These are phyloP conservation scores for Drosophila elegans DNA, from an alignment of 1,140 invertebrate genomes.

Conservation along the genomic window DNA sequence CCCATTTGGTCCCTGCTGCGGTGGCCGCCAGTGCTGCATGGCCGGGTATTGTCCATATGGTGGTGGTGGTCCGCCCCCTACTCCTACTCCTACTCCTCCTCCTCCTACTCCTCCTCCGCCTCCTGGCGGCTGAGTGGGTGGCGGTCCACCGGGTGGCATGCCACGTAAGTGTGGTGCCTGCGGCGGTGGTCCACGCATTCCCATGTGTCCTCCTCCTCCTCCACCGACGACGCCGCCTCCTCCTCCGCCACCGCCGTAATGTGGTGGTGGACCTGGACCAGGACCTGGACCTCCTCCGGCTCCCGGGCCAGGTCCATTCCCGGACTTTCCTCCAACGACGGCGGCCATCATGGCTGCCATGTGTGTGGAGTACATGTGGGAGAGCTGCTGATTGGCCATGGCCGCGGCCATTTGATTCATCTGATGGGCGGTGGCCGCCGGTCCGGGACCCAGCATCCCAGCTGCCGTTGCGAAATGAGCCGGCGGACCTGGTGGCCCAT, in stretches of 20 bases:
- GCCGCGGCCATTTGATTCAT: slow-evolving; percentile 75
- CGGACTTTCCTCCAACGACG: slow-evolving; percentile 56
- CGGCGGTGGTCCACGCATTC: slow-evolving; percentile 70
- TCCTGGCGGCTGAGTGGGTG: slow-evolving; percentile 29
- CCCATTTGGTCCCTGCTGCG: slow-evolving; percentile 50
- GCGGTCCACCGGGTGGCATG: slow-evolving; percentile 45
- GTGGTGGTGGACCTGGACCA: slow-evolving; percentile 47
- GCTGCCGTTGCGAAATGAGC: slow-evolving; percentile 54
- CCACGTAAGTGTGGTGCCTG: slow-evolving; percentile 61
- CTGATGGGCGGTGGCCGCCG: slow-evolving; percentile 59
- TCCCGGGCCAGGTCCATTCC: slow-evolving; percentile 51
- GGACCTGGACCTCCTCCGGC: slow-evolving; percentile 34
- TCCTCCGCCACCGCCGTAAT: slow-evolving; percentile 62
- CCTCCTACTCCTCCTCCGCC: slow-evolving; percentile 23
- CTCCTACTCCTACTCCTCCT: slow-evolving; percentile 21
- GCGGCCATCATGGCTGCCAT: slow-evolving; percentile 75
- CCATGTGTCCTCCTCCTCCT: slow-evolving; percentile 64
- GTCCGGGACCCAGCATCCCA: slow-evolving; percentile 64
- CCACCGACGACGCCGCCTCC: too few relatives aligned
- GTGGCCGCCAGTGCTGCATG: slow-evolving; percentile 74
- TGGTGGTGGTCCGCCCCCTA: slow-evolving; percentile 53
- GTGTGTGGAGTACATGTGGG: slow-evolving; percentile 68
- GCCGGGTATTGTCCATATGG: slow-evolving; percentile 68
- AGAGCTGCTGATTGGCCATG: slow-evolving; percentile 68
- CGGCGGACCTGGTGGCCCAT: slow-evolving; percentile 58